Evolutionary conservation across 2,797 vertebrate species (phyloP).

Genomic region (Apogon talboti): DNA sequence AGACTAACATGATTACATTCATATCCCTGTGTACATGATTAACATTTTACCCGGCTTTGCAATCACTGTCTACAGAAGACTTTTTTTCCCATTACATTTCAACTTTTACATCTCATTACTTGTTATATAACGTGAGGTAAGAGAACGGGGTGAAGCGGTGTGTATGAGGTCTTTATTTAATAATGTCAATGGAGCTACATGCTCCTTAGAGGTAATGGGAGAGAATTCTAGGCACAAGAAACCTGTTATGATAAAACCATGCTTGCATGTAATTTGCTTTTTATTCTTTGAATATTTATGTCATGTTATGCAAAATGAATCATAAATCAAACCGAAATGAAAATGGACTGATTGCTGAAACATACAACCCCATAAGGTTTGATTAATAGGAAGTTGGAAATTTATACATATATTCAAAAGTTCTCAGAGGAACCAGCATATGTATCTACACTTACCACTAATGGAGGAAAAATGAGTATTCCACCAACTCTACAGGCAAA

Average conservation of each 20-base stretch:
- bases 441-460: not conserved
- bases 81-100: not conserved
- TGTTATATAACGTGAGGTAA: slow-evolving; percentile 3
- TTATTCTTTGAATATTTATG: not conserved
- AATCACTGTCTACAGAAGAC: not conserved
- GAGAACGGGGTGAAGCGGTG: not conserved
- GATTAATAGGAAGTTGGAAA: slow-evolving; percentile 1
- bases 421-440: not conserved
- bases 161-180: not conserved
- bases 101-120: slow-evolving; percentile 14
- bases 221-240: not conserved
- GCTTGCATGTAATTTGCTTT: no score
- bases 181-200: not conserved
- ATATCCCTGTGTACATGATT: slow-evolving; percentile 4
- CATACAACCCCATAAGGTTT: not conserved
- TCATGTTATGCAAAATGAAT: no score
- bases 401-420: not conserved
- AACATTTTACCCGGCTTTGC: not conserved
- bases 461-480: no score
- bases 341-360: not conserved
- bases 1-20: slow-evolving; percentile 3
- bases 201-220: not conserved
- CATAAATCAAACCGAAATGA: no score
- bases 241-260: no score
- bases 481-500: no score